Evolutionary conservation across 2,888 invertebrate genomes (phyloP).

Genomic region (Drosophila kanekoi): DNA sequence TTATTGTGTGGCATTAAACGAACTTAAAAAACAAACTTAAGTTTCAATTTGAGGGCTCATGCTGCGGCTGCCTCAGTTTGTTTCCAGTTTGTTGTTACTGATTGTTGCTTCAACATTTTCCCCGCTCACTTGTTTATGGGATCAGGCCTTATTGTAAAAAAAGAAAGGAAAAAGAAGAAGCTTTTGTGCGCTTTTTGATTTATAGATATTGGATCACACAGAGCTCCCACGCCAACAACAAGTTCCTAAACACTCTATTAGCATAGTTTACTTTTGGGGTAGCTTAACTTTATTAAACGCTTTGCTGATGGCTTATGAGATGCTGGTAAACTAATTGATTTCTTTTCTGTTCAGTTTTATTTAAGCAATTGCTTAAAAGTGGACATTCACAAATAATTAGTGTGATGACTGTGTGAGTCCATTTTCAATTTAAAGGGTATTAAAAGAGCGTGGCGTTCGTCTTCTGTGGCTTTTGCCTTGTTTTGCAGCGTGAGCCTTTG

Average conservation of each 20-base stretch:
- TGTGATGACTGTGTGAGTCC: too few relatives aligned
- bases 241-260: neutral
- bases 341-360: neutral
- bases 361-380: too few relatives aligned
- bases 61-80: conserved; percentile 24
- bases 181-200: conserved; percentile 69
- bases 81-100: conserved; percentile 47
- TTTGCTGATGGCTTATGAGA: neutral
- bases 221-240: conserved; percentile 7
- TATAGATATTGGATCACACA: conserved; percentile 65
- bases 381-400: too few relatives aligned
- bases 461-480: neutral
- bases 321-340: too few relatives aligned
- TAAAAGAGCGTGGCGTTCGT: neutral
- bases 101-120: conserved; percentile 59
- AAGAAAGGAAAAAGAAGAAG: conserved; percentile 33
- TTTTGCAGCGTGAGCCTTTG: conserved; percentile 34
- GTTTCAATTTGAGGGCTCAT: conserved; percentile 58
- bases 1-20: conserved; percentile 33
- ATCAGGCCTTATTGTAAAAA: conserved; percentile 55
- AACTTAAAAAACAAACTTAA: conserved; percentile 58
- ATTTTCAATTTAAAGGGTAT: conserved; percentile 15
- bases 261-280: neutral
- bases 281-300: neutral
- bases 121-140: conserved; percentile 43